Conservation (phyloP, 2,797 vertebrate species). For the Thamnophis elegans region DNA sequence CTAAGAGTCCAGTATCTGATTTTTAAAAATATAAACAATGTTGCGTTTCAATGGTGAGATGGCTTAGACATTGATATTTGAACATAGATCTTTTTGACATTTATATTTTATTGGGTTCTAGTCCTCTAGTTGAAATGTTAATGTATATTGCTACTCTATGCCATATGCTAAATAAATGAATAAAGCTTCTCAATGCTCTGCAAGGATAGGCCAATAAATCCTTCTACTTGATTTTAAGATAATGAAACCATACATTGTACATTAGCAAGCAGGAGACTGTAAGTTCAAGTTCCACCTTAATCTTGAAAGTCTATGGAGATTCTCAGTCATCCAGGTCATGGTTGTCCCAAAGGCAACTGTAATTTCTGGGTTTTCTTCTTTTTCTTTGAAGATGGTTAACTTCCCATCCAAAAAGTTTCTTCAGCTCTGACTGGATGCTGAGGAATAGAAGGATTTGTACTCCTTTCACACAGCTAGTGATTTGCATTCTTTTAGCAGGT, state of each 20-base stretch:
- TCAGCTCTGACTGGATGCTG: no score
- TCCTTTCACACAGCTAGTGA: no score
- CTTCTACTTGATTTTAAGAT: neutral
- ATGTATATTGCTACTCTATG: neutral
- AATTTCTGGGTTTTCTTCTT: no score
- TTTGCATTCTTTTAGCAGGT: no score
- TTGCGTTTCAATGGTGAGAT: neutral
- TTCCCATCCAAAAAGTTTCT: no score
- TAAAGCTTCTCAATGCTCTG: neutral
- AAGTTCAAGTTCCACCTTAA: neutral
- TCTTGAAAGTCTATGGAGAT: neutral
- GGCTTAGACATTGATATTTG: neutral
- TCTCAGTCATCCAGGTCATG: no score
- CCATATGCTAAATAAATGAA: neutral
- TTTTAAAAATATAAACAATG: neutral
- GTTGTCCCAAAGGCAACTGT: no score
- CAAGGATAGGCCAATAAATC: neutral
- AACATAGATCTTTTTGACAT: neutral
- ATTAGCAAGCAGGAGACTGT: neutral
- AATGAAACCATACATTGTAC: neutral
- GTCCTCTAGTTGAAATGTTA: neutral
- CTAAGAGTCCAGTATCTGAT: neutral
- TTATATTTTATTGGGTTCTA: neutral
- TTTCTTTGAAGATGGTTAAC: no score
- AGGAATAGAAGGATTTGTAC: no score